Evolutionary conservation across 2,888 invertebrate species (phyloP).

Genomic region (Melitaea athalia): DNA sequence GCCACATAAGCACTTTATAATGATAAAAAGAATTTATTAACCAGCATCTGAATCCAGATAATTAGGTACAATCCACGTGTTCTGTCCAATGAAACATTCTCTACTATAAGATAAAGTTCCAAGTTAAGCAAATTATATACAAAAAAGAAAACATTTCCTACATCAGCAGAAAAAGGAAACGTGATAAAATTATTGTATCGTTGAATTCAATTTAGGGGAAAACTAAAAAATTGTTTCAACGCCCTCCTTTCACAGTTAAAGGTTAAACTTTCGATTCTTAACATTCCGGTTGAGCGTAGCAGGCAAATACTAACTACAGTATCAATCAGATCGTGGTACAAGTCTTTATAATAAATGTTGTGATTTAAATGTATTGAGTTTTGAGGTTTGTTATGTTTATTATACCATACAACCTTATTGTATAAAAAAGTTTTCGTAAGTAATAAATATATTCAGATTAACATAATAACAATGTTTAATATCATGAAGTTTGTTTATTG

Average conservation of each 20-base stretch:
- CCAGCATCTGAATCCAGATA: too few species aligned
- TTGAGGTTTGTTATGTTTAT: too few species aligned
- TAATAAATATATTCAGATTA: too few species aligned
- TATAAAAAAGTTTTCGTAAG: too few species aligned
- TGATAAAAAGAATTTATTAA: too few species aligned
- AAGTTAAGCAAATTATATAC: not conserved
- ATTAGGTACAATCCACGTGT: too few species aligned
- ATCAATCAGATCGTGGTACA: constrained; percentile 53
- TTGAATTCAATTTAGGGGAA: constrained; percentile 31
- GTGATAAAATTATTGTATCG: constrained; percentile 22
- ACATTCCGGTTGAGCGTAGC: constrained; percentile 61
- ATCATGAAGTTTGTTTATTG: too few species aligned
- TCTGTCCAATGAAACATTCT: not conserved
- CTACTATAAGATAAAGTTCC: not conserved
- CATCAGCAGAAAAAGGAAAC: not conserved
- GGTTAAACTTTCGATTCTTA: constrained; percentile 59
- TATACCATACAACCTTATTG: too few species aligned
- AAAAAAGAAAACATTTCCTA: not conserved
- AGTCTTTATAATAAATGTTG: constrained; percentile 39
- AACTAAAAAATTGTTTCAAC: constrained; percentile 32
- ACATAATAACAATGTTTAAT: too few species aligned
- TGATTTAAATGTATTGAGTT: not conserved
- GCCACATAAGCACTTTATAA: too few species aligned
- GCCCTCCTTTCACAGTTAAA: constrained; percentile 36
- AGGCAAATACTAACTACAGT: constrained; percentile 57